phyloP scores from a whole-genome alignment of 2,113 vertebrate genomes.

The Pantherophis guttatus region DNA sequence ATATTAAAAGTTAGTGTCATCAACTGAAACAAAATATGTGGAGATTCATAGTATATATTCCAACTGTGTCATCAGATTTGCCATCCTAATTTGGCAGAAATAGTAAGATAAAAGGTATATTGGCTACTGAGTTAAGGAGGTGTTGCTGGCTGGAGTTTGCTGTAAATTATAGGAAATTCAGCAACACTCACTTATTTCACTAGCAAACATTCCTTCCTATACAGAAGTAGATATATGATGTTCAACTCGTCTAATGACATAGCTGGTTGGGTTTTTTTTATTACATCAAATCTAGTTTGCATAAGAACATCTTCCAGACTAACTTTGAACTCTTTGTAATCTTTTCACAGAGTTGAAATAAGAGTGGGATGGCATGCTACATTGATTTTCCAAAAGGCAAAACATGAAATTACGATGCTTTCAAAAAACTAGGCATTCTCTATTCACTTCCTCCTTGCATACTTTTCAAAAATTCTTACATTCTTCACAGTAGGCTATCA shows the following conservation, averaged over 20 bases:
- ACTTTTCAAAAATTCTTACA: neutral
- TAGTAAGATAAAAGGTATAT: neutral
- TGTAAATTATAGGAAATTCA: neutral
- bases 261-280: neutral
- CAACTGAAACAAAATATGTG: neutral
- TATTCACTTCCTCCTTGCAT: conserved; percentile 19
- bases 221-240: neutral
- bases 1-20: neutral
- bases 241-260: neutral
- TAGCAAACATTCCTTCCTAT: neutral
- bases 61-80: neutral
- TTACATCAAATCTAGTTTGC: neutral
- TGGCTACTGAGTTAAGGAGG: neutral
- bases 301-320: neutral
- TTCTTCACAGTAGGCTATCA: conserved; percentile 28
- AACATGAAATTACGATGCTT: neutral
- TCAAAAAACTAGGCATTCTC: neutral
- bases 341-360: neutral
- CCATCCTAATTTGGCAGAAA: neutral
- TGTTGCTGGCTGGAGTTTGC: neutral
- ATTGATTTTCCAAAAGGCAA: neutral
- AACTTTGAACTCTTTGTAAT: neutral
- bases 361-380: neutral
- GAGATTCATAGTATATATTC: neutral
- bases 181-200: neutral